Evolutionary conservation across 1,140 invertebrate species (phyloP), one percentile per base, ranked within the genome.

Genomic region (Micrasema minimum): DNA sequence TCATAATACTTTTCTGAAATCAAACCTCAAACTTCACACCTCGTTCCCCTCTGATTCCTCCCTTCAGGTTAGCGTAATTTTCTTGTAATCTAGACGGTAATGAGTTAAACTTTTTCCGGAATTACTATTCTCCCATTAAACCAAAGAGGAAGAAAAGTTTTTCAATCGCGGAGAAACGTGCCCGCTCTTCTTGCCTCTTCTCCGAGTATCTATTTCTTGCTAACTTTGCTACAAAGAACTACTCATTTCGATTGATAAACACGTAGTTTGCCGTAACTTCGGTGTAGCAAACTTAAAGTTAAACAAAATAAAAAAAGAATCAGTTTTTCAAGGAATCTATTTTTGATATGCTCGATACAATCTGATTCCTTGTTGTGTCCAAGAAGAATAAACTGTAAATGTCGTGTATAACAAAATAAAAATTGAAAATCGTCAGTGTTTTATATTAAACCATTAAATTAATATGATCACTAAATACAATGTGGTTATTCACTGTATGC

Each of bases 221-320:
- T 12, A 59, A 59, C 14, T 38, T 41, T 41, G 7, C n/a, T 35
- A 59, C 55, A 59, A 59, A 59, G 55, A 59, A 59, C 55, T 59
- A 43, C 55, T 59, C 55, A 59, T 59, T 59, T 59, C 55, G 55
- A 59, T 59, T 59, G 55, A 59, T 59, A 59, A 59, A 59, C 55
- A 59, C 55, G 55, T 59, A 59, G 35, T 59, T 59, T 43, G 55
- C 35, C 55, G 55, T 59, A 41, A 35, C 37, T 59, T 59, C 37
- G 23, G 26, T 12, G 22, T 35, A 26, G 14, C 14, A 26, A 31
- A 31, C 23, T 55, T 31, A 35, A 31, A 12, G 23, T 20, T 14
- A 16, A 55, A 16, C 51, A 31, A 31, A 31, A 31, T 31, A 31
- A 31, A 31, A n/a, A n/a, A n/a, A n/a, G n/a, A n/a, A 31, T 31